These are phyloP conservation scores for Cotesia typhae DNA, from an alignment of 1,140 invertebrate species.

Conservation along the genomic window DNA sequence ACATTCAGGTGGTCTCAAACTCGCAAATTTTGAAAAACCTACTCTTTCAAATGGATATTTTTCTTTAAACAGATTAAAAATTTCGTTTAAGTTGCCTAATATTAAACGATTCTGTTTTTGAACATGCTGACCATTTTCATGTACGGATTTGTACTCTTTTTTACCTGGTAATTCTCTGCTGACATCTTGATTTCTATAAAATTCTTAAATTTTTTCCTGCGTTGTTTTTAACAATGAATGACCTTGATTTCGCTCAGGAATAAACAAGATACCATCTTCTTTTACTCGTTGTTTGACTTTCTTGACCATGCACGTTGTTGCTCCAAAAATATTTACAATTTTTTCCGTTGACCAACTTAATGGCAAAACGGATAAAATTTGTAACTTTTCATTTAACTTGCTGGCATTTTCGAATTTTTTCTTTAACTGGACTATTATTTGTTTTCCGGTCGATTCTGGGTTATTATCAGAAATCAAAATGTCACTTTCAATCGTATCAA, in stretches of 20 bases:
- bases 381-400: no score
- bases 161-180: no score
- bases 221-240: slow-evolving; percentile 25
- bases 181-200: not conserved
- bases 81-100: slow-evolving; percentile 33
- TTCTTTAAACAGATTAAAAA: slow-evolving; percentile 24
- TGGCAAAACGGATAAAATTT: no score
- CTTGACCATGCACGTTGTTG: slow-evolving; percentile 11
- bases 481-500: no score
- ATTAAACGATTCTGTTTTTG: slow-evolving; percentile 38
- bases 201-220: slow-evolving; percentile 28
- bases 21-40: slow-evolving; percentile 37
- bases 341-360: no score
- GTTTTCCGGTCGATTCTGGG: no score
- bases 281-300: slow-evolving; percentile 34
- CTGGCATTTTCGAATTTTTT: no score
- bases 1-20: no score
- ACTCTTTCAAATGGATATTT: slow-evolving; percentile 32
- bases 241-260: slow-evolving; percentile 29
- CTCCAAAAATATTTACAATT: no score
- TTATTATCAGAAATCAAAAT: no score
- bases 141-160: no score
- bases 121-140: slow-evolving; percentile 24
- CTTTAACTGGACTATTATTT: no score
- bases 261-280: slow-evolving; percentile 35